Evolutionary conservation across 2,797 vertebrate genomes (phyloP), one percentile per base, ranked within the genome.

Genomic region (Sebastes nivosus): DNA sequence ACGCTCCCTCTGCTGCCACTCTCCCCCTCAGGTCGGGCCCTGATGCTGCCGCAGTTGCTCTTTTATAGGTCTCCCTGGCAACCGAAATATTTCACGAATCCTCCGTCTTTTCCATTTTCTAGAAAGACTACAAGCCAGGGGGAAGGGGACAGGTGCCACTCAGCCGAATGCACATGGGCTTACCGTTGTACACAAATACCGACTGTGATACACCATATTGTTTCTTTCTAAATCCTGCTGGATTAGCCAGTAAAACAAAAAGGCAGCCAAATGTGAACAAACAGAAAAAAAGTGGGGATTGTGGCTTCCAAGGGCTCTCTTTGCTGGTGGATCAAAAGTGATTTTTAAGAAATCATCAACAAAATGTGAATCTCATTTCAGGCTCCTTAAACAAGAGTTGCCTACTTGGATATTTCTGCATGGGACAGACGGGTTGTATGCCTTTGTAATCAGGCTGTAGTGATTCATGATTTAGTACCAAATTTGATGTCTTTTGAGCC

Each of bases 11-110:
- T 86, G 88, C 89, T 82, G 81, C 92, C 74, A 30, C 82, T 85
- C 89, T 77, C 84, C 89, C 91, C 90, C 84, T 84, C 75, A 88
- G 89, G 91, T 92, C 87, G 82, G 88, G 86, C 83, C 93, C 87
- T 88, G 90, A 87, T 91, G 90, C 92, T 90, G 92, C 96, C 95
- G 96, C 96, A 95, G 96, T 97, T 98, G 97, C 95, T 97, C 97
- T 98, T 99, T 98, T 99, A 96, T 97, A 93, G 95, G 87, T 95
- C 90, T 91, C 93, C 93, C 82, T 94, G 91, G 94, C 92, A 96
- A 96, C 95, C 83, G 9, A 90, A 93, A 92, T 90, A 89, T 94
- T 91, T 88, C 74, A 82, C 27, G 80, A 92, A 93, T 90, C 88
- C 83, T 80, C 77, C 61, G 81, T 89, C 81, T 89, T 91, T 90